phyloP scores from a whole-genome alignment of 1,140 invertebrate genomes.

The Hylyphantes graminicola region DNA sequence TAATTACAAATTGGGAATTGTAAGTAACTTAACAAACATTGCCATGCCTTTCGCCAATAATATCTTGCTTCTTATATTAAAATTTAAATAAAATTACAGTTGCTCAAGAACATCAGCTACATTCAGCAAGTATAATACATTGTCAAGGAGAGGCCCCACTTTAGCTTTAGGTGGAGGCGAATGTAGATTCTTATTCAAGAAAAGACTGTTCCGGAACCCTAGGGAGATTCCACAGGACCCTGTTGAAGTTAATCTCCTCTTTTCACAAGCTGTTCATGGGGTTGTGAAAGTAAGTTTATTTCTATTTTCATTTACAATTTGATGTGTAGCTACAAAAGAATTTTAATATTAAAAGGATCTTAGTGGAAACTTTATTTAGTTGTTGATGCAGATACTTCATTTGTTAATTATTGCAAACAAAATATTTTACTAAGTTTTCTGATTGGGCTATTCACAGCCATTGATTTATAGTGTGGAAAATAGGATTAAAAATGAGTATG shows the following conservation, averaged over 20 bases:
- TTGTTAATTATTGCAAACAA: too few species aligned
- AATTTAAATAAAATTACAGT: constrained; percentile 55
- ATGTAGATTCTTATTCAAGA: constrained; percentile 92
- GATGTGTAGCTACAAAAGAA: background rate
- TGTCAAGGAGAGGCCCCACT: constrained; percentile 67
- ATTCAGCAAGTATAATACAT: constrained; percentile 68
- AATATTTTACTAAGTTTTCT: background rate
- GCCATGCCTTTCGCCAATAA: background rate
- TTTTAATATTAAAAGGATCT: background rate
- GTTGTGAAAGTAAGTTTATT: constrained; percentile 83
- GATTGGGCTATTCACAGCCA: too few species aligned
- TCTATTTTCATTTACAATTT: background rate
- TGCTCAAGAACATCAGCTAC: constrained; percentile 64
- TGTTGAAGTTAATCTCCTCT: constrained; percentile 93
- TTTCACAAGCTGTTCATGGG: constrained; percentile 93
- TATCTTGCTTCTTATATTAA: constrained; percentile 19
- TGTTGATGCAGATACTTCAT: too few species aligned
- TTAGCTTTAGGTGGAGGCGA: constrained; percentile 80
- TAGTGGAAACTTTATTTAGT: too few species aligned
- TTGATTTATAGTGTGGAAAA: too few species aligned
- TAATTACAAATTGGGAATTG: constrained; percentile 93
- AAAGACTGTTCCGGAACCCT: constrained; percentile 86
- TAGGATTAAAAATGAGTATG: too few species aligned
- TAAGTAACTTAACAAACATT: constrained; percentile 69
- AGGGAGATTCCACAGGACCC: constrained; percentile 95